These are phyloP conservation scores for Amphiprion ocellaris DNA, from an alignment of 2,113 vertebrate species.

Conservation along the genomic window DNA sequence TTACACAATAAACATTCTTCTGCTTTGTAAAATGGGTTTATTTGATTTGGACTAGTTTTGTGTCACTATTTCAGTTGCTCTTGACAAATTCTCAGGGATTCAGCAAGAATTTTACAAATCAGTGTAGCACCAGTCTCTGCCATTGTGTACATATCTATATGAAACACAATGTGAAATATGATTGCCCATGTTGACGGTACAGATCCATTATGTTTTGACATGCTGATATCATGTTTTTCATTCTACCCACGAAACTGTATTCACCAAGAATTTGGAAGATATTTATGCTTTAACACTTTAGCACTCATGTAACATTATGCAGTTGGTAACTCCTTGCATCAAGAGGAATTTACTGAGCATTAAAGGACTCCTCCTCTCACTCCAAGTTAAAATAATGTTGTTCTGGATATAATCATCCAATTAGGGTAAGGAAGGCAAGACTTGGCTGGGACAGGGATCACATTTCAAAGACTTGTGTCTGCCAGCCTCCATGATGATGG, in stretches of 20 bases:
- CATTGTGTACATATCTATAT: constrained; percentile 11
- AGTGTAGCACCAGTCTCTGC: constrained; percentile 1
- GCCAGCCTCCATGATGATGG: constrained; percentile 86
- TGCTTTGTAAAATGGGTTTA: constrained; percentile 25
- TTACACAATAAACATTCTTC: constrained; percentile 34
- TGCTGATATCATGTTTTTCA: constrained; percentile 26
- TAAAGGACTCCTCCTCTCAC: constrained; percentile 68
- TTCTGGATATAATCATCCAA: constrained; percentile 89
- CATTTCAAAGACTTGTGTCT: constrained; percentile 89
- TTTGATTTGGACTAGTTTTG: constrained; percentile 3
- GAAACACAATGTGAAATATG: constrained; percentile 17
- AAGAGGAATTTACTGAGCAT: constrained; percentile 82
- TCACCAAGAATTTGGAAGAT: constrained; percentile 39
- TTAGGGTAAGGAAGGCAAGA: constrained; percentile 84
- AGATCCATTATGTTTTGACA: constrained; percentile 34
- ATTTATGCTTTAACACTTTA: constrained; percentile 47
- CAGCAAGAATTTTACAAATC: constrained; percentile 6
- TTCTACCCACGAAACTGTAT: constrained; percentile 3
- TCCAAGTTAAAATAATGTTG: constrained; percentile 87
- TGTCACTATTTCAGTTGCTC: constrained; percentile 20
- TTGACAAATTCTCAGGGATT: constrained; percentile 15
- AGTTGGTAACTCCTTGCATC: constrained; percentile 75
- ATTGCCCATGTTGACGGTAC: constrained; percentile 8
- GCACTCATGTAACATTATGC: constrained; percentile 70
- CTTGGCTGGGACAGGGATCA: constrained; percentile 84